Percentiles rank a stretch among this genome's conserved stretches.
These are phyloP conservation scores for Spicauda simplicius DNA, from an alignment of 2,888 invertebrate genomes.

Conservation along the genomic window DNA sequence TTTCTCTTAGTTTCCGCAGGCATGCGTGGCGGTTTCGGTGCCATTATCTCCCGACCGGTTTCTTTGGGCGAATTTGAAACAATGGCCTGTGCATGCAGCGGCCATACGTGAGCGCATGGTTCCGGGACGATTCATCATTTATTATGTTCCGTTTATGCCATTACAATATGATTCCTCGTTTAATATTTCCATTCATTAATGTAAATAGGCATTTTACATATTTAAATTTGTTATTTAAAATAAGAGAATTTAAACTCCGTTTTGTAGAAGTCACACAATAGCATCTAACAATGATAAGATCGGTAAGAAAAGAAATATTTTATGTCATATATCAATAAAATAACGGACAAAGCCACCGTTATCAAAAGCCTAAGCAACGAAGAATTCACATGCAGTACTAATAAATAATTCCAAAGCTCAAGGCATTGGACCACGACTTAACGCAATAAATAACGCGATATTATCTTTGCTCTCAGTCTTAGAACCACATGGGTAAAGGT, in stretches of 20 bases:
- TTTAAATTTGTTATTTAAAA: constrained; percentile 15
- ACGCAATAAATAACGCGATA: constrained; percentile 71
- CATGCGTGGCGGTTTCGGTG: constrained; percentile 65
- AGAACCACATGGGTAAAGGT: constrained; percentile 33
- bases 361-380: constrained; percentile 35
- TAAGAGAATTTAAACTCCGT: neutral
- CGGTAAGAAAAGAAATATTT: constrained; percentile 20
- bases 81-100: constrained; percentile 57
- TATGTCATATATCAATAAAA: constrained; percentile 25
- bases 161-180: constrained; percentile 21
- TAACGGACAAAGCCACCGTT: constrained; percentile 35
- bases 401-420: constrained; percentile 65
- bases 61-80: constrained; percentile 75
- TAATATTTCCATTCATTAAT: constrained; percentile 24
- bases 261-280: constrained; percentile 17
- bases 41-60: constrained; percentile 77
- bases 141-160: constrained; percentile 51
- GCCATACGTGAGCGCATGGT: constrained; percentile 50
- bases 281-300: constrained; percentile 22
- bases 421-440: constrained; percentile 68
- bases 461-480: constrained; percentile 52
- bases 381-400: constrained; percentile 34
- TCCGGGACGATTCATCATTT: constrained; percentile 56
- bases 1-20: constrained; percentile 56
- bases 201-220: constrained; percentile 12